phyloP scores from a whole-genome alignment of 2,797 vertebrate species.

The Brotogeris chrysoptera region DNA sequence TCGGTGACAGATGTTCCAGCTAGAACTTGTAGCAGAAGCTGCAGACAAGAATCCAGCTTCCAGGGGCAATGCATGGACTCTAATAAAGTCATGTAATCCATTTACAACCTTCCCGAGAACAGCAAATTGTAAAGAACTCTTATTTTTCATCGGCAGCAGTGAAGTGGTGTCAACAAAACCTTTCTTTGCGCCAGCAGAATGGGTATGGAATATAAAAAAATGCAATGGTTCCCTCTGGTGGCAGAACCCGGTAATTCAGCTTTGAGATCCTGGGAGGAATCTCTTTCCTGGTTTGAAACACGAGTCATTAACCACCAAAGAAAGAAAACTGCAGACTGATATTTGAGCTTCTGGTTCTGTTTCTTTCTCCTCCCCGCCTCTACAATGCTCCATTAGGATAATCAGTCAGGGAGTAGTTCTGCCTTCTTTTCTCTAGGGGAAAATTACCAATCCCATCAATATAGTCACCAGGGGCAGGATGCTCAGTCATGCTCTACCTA shows the following conservation, averaged over 20 bases:
- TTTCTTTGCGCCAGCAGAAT: not conserved
- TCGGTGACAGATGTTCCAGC: not conserved
- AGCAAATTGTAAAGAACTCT: not conserved
- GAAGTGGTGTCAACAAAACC: not conserved
- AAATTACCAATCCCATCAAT: not conserved
- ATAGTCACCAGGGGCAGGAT: not conserved
- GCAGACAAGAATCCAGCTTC: not conserved
- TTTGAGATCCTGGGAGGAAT: not conserved
- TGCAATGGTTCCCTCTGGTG: conserved; percentile 68
- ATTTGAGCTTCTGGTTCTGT: not conserved
- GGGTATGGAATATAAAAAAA: not conserved
- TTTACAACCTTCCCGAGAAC: not conserved
- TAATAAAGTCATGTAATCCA: not conserved
- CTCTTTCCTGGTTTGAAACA: not conserved
- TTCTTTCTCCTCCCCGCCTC: too few species aligned
- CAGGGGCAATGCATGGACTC: not conserved
- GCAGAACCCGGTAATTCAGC: conserved; percentile 12
- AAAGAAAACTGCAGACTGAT: not conserved
- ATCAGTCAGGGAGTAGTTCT: not conserved
- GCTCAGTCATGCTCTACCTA: not conserved
- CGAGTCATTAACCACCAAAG: not conserved
- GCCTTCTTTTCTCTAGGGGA: not conserved
- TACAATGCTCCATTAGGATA: not conserved
- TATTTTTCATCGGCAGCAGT: not conserved
- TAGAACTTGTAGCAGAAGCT: not conserved